Base-by-base conservation (phyloP, 2,113 vertebrate genomes). In the Osmerus mordax region DNA sequence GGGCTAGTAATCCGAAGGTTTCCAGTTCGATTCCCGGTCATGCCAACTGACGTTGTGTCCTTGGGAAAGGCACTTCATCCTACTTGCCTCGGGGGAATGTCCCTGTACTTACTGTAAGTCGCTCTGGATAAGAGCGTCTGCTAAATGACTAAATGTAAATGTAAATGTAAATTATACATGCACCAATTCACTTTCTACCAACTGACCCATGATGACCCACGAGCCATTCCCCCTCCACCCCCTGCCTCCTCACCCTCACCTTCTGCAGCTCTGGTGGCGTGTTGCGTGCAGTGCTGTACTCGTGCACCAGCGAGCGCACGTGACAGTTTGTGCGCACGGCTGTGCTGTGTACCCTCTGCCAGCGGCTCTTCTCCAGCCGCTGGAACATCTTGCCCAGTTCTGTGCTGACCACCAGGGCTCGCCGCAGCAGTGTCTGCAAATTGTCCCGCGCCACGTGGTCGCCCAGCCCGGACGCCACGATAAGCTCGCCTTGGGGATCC, bases 351-450 rank as follows among this genome's bases (percentile, higher is more conserved):
- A 98, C 94, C 1, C 94, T 90, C 9, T 95, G 95, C 97, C 97
- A 99, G 56, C 94, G 92, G 0, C 93, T 94, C 77, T 95, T 97
- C 86, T 97, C 95, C 84, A 99, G 84, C 62, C 97, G 93, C 80
- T 96, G 95, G 70, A 96, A 95, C 62, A 98, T 96, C 87, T 95
- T 96, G 12, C 93, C 95, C 72, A 99, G 86, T 77, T 99, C 96
- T 0, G 95, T 95, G 89, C 95, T 99, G 76, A 98, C 95, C 76
- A 98, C 95, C 87, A 97, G 95, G 1, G 95, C 96, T 52, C 96
- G 92, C 75, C 95, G 95, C 2, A 99, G 90, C 9, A 99, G 89
- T 0, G 94, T 90, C 87, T 98, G 96, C 78, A 99, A 86, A 73
- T 93, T 95, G 80, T 95, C 94, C 55, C 94, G 87, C 0, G 92